Evolutionary conservation across 2,888 invertebrate species (phyloP), one percentile per base, ranked within the genome.

Genomic region (Mythimna pallens): DNA sequence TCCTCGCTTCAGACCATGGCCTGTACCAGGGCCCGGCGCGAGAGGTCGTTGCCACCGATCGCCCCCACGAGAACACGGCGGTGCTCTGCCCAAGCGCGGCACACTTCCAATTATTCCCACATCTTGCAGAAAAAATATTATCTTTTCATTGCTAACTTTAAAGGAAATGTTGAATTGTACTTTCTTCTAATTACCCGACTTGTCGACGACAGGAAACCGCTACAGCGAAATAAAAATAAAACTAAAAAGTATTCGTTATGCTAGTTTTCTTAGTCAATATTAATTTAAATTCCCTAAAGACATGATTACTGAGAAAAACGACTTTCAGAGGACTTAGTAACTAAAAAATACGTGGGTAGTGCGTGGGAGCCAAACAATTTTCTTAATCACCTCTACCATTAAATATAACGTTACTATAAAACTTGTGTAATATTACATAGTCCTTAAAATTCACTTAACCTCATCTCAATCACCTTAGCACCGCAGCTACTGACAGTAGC

Each of bases 151-250:
- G 22, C 30, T 40, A 25, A 61, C 22, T 65, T 65, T 17, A 34
- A 64, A 65, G n/a, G 52, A 36, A 59, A 66, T 43, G 9, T 50
- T 62, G 20, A 52, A 55, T 40, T 40, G n/a, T 1, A 25, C 22
- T 58, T 36, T 34, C 65, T 36, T 58, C 1, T 55, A 30, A 73
- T 65, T 65, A 47, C 17, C n/a, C 10, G 9, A 36, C 40, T 70
- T 64, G 61, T 77, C 61, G 40, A 25, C 43, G 54, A 10, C 54
- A 62, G 36, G 17, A 55, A 63, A 57, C 43, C n/a, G 10, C 14
- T 54, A 47, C 34, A 52, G 14, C 55, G 62, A 72, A 81, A 69
- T 22, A 61, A 59, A 82, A 61, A 78, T 59, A 64, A 52, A 72
- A 59, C n/a, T 43, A 25, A 25, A 50, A 22, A 50, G 10, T 36